Evolutionary conservation across 2,888 invertebrate species (phyloP), one percentile per base, ranked within the genome.

Genomic region (Cataglyphis livida): DNA sequence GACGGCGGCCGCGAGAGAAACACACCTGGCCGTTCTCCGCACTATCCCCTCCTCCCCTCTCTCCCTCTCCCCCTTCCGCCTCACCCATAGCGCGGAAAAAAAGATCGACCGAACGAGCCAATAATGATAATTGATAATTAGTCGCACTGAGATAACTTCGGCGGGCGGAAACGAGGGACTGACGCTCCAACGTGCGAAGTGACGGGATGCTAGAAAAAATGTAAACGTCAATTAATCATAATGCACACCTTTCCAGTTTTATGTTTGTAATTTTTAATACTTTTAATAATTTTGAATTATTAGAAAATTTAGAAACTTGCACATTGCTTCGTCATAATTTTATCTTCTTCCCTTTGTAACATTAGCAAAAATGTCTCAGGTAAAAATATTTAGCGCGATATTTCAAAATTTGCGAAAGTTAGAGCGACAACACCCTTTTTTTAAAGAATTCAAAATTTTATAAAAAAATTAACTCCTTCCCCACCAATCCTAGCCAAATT

Each of bases 71-170:
- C 15, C 44, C 44, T 12, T 12, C 4, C 35, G 51, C 25, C 41
- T 38, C 41, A 51, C 25, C 12, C 9, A 62, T 32, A 44, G 12
- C 32, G 57, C 57, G 28, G 62, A 21, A 74, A 62, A 74, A 74
- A 59, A 32, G 48, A 57, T 57, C 70, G 41, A 21, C 18, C 48
- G 71, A 71, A 78, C 59, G 48, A 70, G 59, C 71, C 59, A 71
- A 79, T 79, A 71, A 79, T 61, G 71, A 79, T 79, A 79, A 79
- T 79, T 79, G 78, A 79, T 79, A 79, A 79, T 79, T 79, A 79
- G 71, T 79, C 25, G 59, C 59, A 59, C 59, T 57, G 74, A 81
- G 74, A 81, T 65, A 21, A 57, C 41, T 21, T 48, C 18, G 51
- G 18, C 44, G 35, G 25, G 7, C 41, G 25, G 32, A 32, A 32